phyloP scores from a whole-genome alignment of 92 coral and sea anemone genomes.

The Micromussa lordhowensis region DNA sequence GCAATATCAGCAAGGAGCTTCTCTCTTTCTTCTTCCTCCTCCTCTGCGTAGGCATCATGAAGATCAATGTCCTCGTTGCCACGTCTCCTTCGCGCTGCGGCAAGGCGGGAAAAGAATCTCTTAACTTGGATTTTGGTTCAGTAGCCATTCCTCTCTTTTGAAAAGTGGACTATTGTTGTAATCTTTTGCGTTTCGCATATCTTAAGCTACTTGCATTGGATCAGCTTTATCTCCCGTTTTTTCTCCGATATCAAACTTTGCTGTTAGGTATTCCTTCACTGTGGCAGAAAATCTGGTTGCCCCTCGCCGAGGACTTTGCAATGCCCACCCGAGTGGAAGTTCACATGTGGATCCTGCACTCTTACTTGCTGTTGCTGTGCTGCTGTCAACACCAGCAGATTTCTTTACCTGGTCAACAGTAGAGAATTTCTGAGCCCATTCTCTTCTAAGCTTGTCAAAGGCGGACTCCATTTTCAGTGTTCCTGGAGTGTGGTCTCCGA shows the following conservation, averaged over 20 bases:
- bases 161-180: conserved; percentile 57
- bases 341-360: too few relatives aligned
- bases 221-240: conserved; percentile 65
- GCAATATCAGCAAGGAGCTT: conserved; percentile 33
- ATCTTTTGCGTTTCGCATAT: conserved; percentile 72
- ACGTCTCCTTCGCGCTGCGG: conserved; percentile 28
- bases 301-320: conserved; percentile 50
- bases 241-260: conserved; percentile 63
- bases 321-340: conserved; percentile 63
- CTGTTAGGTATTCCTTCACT: conserved; percentile 51
- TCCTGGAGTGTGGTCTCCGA: conserved; percentile 27
- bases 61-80: conserved; percentile 16
- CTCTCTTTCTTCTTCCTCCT: conserved; percentile 49
- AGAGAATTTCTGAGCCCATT: conserved; percentile 56
- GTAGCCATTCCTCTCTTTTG: conserved; percentile 70
- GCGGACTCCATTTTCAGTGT: conserved; percentile 20
- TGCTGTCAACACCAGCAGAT: too few relatives aligned
- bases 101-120: conserved; percentile 62
- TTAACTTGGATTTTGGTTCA: conserved; percentile 65
- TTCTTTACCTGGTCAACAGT: conserved; percentile 5
- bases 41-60: background rate
- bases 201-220: conserved; percentile 65
- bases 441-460: conserved; percentile 44
- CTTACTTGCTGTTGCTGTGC: too few relatives aligned
- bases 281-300: conserved; percentile 53